Conservation (phyloP, 2,888 invertebrate species). For the Oscheius onirici region DNA sequence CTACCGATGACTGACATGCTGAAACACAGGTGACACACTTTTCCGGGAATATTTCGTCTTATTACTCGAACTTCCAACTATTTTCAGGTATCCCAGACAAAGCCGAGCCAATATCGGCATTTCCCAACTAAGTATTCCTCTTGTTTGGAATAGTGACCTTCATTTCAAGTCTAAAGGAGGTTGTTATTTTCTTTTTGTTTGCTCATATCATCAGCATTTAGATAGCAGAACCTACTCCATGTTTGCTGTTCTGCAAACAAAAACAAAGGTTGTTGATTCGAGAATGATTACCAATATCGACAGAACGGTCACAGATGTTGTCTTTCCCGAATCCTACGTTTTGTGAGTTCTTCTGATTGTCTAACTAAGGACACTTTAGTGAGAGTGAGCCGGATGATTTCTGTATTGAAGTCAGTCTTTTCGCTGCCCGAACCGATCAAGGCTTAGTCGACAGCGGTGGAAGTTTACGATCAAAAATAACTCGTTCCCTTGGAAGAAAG, state of each 20-base stretch:
- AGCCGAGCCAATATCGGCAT: slow-evolving; percentile 50
- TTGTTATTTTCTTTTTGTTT: slow-evolving; percentile 3
- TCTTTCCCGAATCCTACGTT: slow-evolving; percentile 51
- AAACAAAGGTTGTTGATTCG: slow-evolving; percentile 52
- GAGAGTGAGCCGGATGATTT: slow-evolving; percentile 57
- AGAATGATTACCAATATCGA: slow-evolving; percentile 52
- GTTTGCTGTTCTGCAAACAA: slow-evolving; percentile 54
- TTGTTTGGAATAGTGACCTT: slow-evolving; percentile 54
- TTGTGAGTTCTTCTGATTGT: slow-evolving; percentile 42
- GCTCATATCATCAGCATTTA: slow-evolving; percentile 29
- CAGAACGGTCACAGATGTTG: slow-evolving; percentile 55
- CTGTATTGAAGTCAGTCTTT: slow-evolving; percentile 49
- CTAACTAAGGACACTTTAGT: slow-evolving; percentile 32
- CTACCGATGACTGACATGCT: slow-evolving; percentile 14
- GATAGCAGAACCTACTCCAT: slow-evolving; percentile 56
- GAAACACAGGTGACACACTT: slow-evolving; percentile 27
- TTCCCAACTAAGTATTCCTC: slow-evolving; percentile 54
- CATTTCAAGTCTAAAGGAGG: slow-evolving; percentile 47
- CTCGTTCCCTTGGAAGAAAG: slow-evolving; percentile 53
- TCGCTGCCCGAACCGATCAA: slow-evolving; percentile 51
- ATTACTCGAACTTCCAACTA: not conserved
- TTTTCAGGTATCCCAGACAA: slow-evolving; percentile 26
- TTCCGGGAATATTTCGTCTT: not conserved
- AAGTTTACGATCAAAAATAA: slow-evolving; percentile 52
- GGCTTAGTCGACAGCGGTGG: slow-evolving; percentile 43